Evolutionary conservation across 2,888 invertebrate species (phyloP), one percentile per base, ranked within the genome.

Genomic region (Hedya salicella): DNA sequence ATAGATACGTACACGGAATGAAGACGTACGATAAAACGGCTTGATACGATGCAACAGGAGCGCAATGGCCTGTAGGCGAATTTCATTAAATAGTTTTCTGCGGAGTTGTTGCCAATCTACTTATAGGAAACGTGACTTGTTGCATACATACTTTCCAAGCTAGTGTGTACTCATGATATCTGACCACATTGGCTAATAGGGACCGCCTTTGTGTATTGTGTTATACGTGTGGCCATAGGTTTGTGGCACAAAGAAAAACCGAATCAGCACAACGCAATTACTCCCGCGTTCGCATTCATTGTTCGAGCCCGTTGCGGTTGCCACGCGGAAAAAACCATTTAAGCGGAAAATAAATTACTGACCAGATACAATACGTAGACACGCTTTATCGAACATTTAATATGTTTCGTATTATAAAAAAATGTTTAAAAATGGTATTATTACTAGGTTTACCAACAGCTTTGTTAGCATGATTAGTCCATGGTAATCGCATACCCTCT

Each of bases 161-260:
- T 42, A 4, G 40, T 40, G 39, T 6, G 17, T 16, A 40, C 44
- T 36, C 21, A 46, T 46, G 30, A 46, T 17, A 17, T 36, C 52
- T 60, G 50, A 53, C 52, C 52, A 52, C 46, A 40, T 39, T 39
- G 32, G 17, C 57, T 21, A n/a, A 44, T 16, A 52, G 50, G 13
- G 32, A 25, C 19, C 32, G 30, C 14, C 19, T 5, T 50, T 52
- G 25, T 49, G 5, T 14, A 14, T 32, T 30, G 63, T 49, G 48
- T 63, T 14, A 42, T 44, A 44, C 36, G 50, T 30, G n/a, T 49
- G 25, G 17, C 13, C 44, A 19, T 25, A 50, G 42, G 42, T 14
- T 30, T 30, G 3, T 42, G 42, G 52, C 53, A 61, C 60, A 60
- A 61, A 66, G 60, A 61, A 66, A 60, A 65, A 40, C 19, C 46